A percentile compares a stretch with the other conserved stretches of the same genome.
Evolutionary conservation across 2,113 vertebrate species (phyloP).

Genomic region (Leucopsar rothschildi): DNA sequence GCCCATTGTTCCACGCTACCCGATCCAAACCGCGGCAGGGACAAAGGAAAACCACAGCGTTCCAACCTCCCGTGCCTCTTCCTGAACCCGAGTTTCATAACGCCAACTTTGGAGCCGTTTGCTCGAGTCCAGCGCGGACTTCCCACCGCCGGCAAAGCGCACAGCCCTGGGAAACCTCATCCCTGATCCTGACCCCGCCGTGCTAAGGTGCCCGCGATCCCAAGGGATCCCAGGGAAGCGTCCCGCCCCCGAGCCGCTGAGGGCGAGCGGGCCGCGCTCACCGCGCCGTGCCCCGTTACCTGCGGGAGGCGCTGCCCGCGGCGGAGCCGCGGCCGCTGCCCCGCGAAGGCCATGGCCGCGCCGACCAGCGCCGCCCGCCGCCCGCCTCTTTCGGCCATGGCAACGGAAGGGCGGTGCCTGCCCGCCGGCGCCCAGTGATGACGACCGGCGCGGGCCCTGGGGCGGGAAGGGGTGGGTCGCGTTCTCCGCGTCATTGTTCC

Average conservation of each 20-base stretch:
- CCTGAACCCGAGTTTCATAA: background rate
- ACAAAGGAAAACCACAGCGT: background rate
- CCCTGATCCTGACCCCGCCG: background rate
- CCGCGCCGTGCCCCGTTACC: background rate
- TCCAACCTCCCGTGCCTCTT: background rate
- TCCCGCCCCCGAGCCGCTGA: background rate
- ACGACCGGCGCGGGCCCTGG: too few species aligned
- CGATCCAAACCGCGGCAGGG: constrained; percentile 60
- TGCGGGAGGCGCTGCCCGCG: constrained; percentile 68
- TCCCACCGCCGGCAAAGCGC: background rate
- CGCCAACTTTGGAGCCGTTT: background rate
- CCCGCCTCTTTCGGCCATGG: background rate
- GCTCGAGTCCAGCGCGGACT: background rate
- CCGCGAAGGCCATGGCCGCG: background rate
- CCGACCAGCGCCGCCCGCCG: background rate
- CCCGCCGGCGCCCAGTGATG: too few species aligned
- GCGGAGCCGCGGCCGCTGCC: too few species aligned
- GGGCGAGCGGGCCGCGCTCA: background rate
- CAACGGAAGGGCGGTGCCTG: background rate
- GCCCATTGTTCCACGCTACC: constrained; percentile 72
- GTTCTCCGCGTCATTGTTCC: too few species aligned
- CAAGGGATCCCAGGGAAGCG: background rate
- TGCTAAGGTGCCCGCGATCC: background rate
- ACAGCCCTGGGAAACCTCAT: background rate
- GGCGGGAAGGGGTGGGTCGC: too few species aligned